Evolutionary conservation across 2,888 invertebrate genomes (phyloP), one percentile per base, ranked within the genome.

Genomic region (Pelosia muscerda): DNA sequence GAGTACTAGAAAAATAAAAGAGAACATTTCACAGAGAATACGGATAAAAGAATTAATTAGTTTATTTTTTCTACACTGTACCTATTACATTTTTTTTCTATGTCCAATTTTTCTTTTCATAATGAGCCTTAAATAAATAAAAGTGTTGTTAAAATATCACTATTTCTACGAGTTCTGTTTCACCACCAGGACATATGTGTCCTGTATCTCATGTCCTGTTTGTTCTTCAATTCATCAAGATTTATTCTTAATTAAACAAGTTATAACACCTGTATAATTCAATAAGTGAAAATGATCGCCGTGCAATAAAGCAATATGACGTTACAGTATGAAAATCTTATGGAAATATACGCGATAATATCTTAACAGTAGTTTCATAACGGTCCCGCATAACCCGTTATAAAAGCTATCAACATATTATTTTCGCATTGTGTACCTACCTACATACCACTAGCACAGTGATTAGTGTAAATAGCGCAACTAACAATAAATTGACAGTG

Each of bases 1-100:
- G 34, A 31, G 25, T 42, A 8, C 23, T 62, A 55, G 42, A 31
- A 53, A 67, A 26, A 53, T 38, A 19, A 63, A 58, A 66, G n/a
- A 49, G 10, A 23, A 13, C 3, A 28, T 28, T 49, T 22, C 28
- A 54, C 49, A 31, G 28, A 31, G 15, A 31, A 53, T 23, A 53
- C 22, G 26, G 25, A 42, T 11, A 54, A 23, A 25, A 11, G 15
- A 25, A 23, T 22, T 2, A 55, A 11, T 55, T 55, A 22, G 34
- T 34, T 42, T 42, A 5, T 42, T 19, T n/a, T 38, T 19, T 42
- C 15, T 15, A 38, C 19, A 19, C 6, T 19, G 42, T 19, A 42
- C n/a, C n/a, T n/a, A n/a, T 19, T 19, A 42, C 5, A 34, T 34
- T 34, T 34, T 42, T 42, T 42, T 34, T 34, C 2, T 13, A 31